Evolutionary conservation across 2,113 vertebrate genomes (phyloP), one percentile per base, ranked within the genome.

Genomic region (Ceyx cyanopectus): DNA sequence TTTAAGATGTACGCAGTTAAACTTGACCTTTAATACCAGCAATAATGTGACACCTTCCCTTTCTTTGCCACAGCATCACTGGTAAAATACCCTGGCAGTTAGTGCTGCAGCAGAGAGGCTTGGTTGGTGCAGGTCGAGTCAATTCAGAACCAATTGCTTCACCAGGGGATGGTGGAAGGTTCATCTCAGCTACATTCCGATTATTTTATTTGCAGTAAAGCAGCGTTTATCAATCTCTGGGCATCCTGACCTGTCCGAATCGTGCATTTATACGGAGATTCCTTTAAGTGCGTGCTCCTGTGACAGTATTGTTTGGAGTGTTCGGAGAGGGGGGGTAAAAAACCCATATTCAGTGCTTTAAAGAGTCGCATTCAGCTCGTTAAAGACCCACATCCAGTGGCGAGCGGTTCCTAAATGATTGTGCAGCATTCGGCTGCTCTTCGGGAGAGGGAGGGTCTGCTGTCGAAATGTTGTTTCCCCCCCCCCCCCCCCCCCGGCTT

Each of bases 101-200:
- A 56, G 50, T 97, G 89, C 95, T 96, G 96, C 97, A 96, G 95
- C 69, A 92, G 53, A 92, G 94, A 37, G 92, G 94, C 94, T 97
- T 96, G 94, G 95, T 94, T 93, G 83, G 77, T 97, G 96, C 95
- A 63, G 88, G 94, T 96, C 95, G 95, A 92, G 48, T 96, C 77
- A 81, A 94, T 97, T 96, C 66, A 66, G 91, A 92, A 94, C 78
- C 95, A 96, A 96, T 97, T 96, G 85, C 75, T 61, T 87, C 85
- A 75, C 81, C 66, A 17, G 45, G 60, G 69, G 82, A 46, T 85
- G 83, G 74, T 69, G 90, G 76, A 27, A 92, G 92, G 61, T 95
- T 93, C 51, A 62, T 92, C 43, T 67, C 62, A 87, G 75, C 43
- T 89, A 15, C 85, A 75, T 65, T 87, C 80, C 90, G 93, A 93